Conservation (phyloP, 64 coral and sea anemone species). For the Trachythela sp. region DNA sequence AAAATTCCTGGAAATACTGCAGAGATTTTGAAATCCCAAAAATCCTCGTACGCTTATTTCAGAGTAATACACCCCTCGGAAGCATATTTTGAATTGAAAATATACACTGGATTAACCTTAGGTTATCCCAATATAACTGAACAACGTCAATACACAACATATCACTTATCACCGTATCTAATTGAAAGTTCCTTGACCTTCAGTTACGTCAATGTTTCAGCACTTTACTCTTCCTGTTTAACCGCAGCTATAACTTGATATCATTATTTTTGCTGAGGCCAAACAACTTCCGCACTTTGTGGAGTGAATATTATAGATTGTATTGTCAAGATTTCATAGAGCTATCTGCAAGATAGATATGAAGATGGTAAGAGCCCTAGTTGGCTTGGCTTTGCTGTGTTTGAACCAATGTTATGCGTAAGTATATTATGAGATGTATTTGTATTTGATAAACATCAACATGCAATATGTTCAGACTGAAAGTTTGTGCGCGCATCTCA, state of each 20-base stretch:
- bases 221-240: not conserved
- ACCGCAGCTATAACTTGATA: not conserved
- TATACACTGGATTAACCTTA: too few relatives aligned
- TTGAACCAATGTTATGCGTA: not conserved
- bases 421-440: not conserved
- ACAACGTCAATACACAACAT: too few relatives aligned
- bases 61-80: too few relatives aligned
- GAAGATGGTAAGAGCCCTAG: not conserved
- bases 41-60: too few relatives aligned
- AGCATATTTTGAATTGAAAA: too few relatives aligned
- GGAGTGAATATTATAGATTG: not conserved
- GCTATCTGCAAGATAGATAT: not conserved
- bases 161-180: not conserved
- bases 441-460: not conserved
- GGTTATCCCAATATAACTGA: too few relatives aligned
- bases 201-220: not conserved
- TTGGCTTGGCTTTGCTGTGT: not conserved
- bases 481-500: too few relatives aligned
- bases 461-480: too few relatives aligned
- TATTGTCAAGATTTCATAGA: not conserved
- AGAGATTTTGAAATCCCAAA: too few relatives aligned
- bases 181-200: not conserved
- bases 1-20: too few relatives aligned
- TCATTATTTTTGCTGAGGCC: not conserved
- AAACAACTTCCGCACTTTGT: not conserved